phyloP scores from a whole-genome alignment of 2,888 invertebrate species.

The Zaprionus bogoriensis region DNA sequence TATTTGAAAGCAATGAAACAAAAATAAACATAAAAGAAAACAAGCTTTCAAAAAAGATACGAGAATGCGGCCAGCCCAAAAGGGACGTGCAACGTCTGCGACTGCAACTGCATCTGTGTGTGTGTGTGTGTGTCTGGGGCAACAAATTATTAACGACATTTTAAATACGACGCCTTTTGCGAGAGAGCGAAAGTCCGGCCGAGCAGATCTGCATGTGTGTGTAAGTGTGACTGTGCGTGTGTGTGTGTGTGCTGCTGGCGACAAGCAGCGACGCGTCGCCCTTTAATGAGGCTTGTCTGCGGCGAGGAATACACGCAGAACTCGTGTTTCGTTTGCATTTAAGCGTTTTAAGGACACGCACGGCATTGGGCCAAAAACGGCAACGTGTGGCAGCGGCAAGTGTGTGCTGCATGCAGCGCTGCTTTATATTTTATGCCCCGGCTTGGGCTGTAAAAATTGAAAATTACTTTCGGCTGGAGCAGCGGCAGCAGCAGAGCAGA shows the following conservation, averaged over 20 bases:
- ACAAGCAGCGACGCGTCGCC: slow-evolving; percentile 63
- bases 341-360: slow-evolving; percentile 70
- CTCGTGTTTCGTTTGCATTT: slow-evolving; percentile 63
- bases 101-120: slow-evolving; percentile 22
- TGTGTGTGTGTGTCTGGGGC: slow-evolving; percentile 10
- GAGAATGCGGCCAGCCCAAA: not conserved
- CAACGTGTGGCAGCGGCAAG: slow-evolving; percentile 54
- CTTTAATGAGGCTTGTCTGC: slow-evolving; percentile 78
- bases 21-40: slow-evolving; percentile 66
- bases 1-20: slow-evolving; percentile 69
- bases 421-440: slow-evolving; percentile 64
- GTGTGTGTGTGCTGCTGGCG: too few species aligned
- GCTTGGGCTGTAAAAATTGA: slow-evolving; percentile 67
- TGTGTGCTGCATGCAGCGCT: slow-evolving; percentile 29
- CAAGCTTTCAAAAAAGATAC: slow-evolving; percentile 47
- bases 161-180: slow-evolving; percentile 71
- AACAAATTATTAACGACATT: slow-evolving; percentile 77
- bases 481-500: not conserved
- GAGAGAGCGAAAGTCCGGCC: slow-evolving; percentile 39
- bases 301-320: slow-evolving; percentile 55
- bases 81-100: not conserved
- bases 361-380: slow-evolving; percentile 23
- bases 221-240: too few species aligned
- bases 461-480: slow-evolving; percentile 61
- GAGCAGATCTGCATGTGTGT: slow-evolving; percentile 10